These are phyloP conservation scores for Acronicta psi DNA, from an alignment of 2,888 invertebrate species.

Conservation along the genomic window DNA sequence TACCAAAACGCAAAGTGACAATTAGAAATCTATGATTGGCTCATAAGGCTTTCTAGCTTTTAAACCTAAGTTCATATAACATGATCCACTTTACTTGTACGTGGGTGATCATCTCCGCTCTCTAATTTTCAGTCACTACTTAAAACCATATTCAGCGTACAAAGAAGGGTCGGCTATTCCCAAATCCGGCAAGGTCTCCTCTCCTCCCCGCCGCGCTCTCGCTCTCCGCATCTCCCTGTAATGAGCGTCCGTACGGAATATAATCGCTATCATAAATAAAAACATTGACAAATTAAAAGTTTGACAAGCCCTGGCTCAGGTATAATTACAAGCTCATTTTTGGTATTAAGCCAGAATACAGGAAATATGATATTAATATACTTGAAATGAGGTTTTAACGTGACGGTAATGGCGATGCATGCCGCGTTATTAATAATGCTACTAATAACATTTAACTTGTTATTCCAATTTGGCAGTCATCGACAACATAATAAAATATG, in stretches of 20 bases:
- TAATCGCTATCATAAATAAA: constrained; percentile 21
- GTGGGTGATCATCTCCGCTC: no score
- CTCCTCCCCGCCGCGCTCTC: no score
- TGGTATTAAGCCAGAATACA: neutral
- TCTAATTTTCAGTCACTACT: neutral
- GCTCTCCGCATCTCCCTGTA: constrained; percentile 18
- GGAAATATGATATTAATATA: neutral
- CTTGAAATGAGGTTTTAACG: constrained; percentile 1
- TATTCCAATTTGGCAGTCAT: no score
- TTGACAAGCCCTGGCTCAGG: constrained; percentile 12
- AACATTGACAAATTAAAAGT: constrained; percentile 37
- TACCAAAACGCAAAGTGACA: no score
- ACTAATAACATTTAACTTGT: neutral
- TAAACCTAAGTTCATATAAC: no score
- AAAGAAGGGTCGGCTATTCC: neutral
- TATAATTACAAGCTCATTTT: constrained; percentile 13
- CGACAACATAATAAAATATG: no score
- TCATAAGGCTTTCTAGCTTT: no score
- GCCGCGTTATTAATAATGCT: neutral
- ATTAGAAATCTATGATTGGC: no score
- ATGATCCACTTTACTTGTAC: no score
- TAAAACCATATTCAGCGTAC: neutral
- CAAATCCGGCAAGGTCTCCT: constrained; percentile 1
- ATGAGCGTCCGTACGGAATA: constrained; percentile 29
- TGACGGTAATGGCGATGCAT: neutral